Base-by-base conservation (phyloP, 2,888 invertebrate species). In the Agonopterix alstromeriana region DNA sequence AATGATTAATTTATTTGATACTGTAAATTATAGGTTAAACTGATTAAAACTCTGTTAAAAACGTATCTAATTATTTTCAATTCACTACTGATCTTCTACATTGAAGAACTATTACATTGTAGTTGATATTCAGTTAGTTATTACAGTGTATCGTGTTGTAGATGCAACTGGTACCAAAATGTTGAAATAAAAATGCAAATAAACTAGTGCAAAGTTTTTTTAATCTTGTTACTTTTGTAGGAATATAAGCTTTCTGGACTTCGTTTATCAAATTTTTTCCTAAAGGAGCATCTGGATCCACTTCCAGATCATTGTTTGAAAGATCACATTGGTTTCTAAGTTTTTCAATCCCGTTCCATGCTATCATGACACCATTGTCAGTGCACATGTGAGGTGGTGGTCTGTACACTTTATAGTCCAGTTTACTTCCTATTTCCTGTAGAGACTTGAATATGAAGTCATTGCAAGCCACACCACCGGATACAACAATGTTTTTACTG, bases 291-390 rank as follows among this genome's bases (percentile, higher is more conserved):
- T 81, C 90, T 42, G 92, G 89, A 56, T 91, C 80, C 48, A 92
- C 75, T 53, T 91, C 90, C 11, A 88, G 60, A 53, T 93, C 90
- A 45, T 94, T 87, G 67, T 93, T 87, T 43, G 61, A 65, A 38
- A 73, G 52, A 50, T 86, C 56, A 47, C 89, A 90, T 53, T 62
- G 63, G 11, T 90, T 73, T 48, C 67, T 79, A 61, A 92, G 90
- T 77, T 92, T 94, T 82, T 98, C 98, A 47, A 97, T 88, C 8
- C 97, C 98, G 90, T 98, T 98, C 98, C 99, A 99, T 11, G 99
- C 99, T 63, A 99, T 96, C 99, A 99, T 99, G 36, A 98, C 92
- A 7, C 99, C 99, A 90, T 99, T 99, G 77, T 99, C 99, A 0
- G 97, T 98, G 74, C 99, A 99, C 8, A 97, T 90, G 67, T 91